Evolutionary conservation across 1,140 invertebrate genomes (phyloP), one percentile per base, ranked within the genome.

Genomic region (Meloidogyne chitwoodi): DNA sequence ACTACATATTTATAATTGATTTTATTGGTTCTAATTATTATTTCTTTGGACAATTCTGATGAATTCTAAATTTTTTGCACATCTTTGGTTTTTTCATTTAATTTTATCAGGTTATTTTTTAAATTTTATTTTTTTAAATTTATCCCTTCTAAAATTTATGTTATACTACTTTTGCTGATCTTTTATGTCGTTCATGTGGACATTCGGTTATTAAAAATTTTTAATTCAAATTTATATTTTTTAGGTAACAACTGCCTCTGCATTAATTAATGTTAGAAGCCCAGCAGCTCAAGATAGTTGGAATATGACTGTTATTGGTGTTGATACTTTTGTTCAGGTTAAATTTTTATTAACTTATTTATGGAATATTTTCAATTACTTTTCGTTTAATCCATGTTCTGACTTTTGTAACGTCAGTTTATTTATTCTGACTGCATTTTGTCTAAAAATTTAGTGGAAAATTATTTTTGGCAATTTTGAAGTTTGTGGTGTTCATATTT

Each of bases 301-400:
- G 65, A 75, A 75, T 56, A 24, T 75, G 74, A 75, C 74, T 67
- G 70, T 75, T 5, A 26, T 75, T 24, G 74, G 74, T 22, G 69
- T 69, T n/a, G 70, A 75, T 19, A 75, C 74, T 1, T 24, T 75
- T 48, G 74, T 75, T 27, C 74, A 75, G n/a, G 74, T 75, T 29
- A 56, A n/a, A n/a, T 8, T 19, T 48, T 48, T 19, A 19, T 16
- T 8, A 8, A 38, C 10, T 38, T 38, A 38, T 38, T 38, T 4
- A 38, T 8, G 10, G 34, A 38, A 31, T 31, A 31, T 48, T 48
- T 16, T 0, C 2, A 12, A 16, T 41, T 41, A 14, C 2, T 41
- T 41, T 10, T 2, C 16, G 11, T 12, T 41, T 41, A 14, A 41
- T 41, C 16, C 11, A 41, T 38, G 2, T 56, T 56, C 4, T 4